Percentiles rank a stretch among this genome's conserved stretches.
phyloP scores from a whole-genome alignment of 2,888 invertebrate genomes.

The Dascillus cervinus region DNA sequence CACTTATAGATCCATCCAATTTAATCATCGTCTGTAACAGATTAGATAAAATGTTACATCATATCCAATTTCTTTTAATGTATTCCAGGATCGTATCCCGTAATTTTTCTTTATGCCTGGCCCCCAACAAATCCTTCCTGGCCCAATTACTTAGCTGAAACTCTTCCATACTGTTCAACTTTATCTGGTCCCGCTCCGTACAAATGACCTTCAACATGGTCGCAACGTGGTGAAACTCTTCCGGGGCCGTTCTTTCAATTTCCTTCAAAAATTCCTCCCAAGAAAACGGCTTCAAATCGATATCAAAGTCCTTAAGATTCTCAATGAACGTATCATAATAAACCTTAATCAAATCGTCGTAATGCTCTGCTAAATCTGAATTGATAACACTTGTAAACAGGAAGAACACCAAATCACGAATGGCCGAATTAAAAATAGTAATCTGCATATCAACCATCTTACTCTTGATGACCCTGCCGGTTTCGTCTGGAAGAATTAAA shows the following conservation, averaged over 20 bases:
- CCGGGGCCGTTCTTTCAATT: slow-evolving; percentile 38
- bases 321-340: slow-evolving; percentile 47
- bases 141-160: slow-evolving; percentile 38
- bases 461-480: slow-evolving; percentile 40
- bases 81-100: slow-evolving; percentile 34
- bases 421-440: slow-evolving; percentile 45
- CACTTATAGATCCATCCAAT: no score
- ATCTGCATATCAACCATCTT: slow-evolving; percentile 56
- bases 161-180: slow-evolving; percentile 41
- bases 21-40: no score
- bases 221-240: slow-evolving; percentile 44
- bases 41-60: no score
- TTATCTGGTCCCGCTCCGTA: slow-evolving; percentile 42
- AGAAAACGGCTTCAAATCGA: slow-evolving; percentile 34
- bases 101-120: slow-evolving; percentile 35
- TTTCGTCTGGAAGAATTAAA: slow-evolving; percentile 45
- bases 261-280: slow-evolving; percentile 42
- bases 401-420: slow-evolving; percentile 50
- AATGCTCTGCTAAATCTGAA: slow-evolving; percentile 40
- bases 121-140: slow-evolving; percentile 34
- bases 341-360: slow-evolving; percentile 44
- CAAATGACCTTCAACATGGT: slow-evolving; percentile 46
- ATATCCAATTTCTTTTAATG: slow-evolving; percentile 33
- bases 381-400: slow-evolving; percentile 47
- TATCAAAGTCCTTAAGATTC: slow-evolving; percentile 37